Percentiles rank a stretch among this genome's conserved stretches.
Evolutionary conservation across 2,797 vertebrate genomes (phyloP).

Genomic region (Pagetopsis macropterus): DNA sequence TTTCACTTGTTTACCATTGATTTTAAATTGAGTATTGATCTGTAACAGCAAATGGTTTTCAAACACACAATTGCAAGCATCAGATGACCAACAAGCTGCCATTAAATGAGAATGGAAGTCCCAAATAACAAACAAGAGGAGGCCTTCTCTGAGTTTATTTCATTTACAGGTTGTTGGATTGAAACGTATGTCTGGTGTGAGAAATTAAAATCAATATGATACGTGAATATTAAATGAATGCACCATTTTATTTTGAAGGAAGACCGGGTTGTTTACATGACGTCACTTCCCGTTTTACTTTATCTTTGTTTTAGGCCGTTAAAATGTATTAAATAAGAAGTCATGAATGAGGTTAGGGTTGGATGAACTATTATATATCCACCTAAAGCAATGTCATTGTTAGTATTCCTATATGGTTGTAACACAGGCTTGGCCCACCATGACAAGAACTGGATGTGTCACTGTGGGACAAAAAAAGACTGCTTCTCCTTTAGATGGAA

Average conservation of each 20-base stretch:
- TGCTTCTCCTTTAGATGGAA: constrained; percentile 10
- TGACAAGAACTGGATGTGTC: constrained; percentile 3
- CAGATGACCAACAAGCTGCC: neutral
- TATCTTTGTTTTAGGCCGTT: too few species aligned
- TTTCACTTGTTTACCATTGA: neutral
- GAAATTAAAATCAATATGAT: too few species aligned
- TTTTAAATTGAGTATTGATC: neutral
- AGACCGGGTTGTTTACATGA: too few species aligned
- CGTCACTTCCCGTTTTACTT: too few species aligned
- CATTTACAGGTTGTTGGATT: too few species aligned
- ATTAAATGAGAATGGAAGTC: neutral
- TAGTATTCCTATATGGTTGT: neutral
- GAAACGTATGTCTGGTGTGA: too few species aligned
- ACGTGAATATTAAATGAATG: too few species aligned
- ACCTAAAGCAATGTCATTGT: neutral
- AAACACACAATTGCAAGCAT: neutral
- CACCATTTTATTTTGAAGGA: too few species aligned
- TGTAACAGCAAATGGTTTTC: neutral
- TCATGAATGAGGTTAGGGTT: too few species aligned
- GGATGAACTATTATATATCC: neutral
- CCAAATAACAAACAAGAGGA: neutral
- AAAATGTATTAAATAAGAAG: too few species aligned
- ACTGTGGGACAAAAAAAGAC: neutral
- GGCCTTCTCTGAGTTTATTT: too few species aligned
- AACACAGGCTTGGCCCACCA: neutral